Conservation (phyloP, 2,113 vertebrate genomes). For the Toxostoma redivivum region DNA sequence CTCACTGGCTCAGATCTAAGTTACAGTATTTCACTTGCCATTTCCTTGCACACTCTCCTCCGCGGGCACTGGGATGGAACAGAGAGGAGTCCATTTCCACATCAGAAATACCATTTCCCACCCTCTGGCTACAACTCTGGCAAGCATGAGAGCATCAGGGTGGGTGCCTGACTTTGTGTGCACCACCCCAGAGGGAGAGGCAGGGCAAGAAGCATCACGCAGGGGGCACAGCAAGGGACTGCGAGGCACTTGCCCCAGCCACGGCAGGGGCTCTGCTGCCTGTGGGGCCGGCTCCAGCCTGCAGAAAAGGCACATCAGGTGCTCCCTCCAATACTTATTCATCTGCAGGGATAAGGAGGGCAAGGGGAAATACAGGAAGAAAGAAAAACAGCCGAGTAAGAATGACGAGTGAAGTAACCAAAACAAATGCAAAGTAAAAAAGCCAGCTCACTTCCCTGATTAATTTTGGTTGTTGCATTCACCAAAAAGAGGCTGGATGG, state of each 20-base stretch:
- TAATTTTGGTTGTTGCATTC: background rate
- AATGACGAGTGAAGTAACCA: background rate
- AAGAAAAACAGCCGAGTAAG: background rate
- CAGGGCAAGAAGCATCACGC: background rate
- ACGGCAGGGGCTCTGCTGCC: background rate
- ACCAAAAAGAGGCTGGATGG: background rate
- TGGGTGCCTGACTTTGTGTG: no score
- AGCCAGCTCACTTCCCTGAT: background rate
- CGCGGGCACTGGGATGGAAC: accelerated
- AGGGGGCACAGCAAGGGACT: background rate
- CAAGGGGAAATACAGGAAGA: background rate
- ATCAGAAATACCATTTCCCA: background rate
- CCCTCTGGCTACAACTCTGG: background rate
- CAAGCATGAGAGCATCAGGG: accelerated
- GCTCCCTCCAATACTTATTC: background rate
- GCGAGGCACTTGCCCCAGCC: accelerated
- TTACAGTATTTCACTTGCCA: background rate
- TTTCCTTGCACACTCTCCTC: background rate
- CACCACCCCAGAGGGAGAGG: accelerated
- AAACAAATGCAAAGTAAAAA: background rate
- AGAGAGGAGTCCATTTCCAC: background rate
- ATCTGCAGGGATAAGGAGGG: background rate
- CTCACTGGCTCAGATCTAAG: background rate
- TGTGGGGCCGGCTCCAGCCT: accelerated
- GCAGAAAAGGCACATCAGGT: accelerated